These are phyloP conservation scores for Gymnosoma rotundatum DNA, from an alignment of 2,888 invertebrate species.

Conservation along the genomic window DNA sequence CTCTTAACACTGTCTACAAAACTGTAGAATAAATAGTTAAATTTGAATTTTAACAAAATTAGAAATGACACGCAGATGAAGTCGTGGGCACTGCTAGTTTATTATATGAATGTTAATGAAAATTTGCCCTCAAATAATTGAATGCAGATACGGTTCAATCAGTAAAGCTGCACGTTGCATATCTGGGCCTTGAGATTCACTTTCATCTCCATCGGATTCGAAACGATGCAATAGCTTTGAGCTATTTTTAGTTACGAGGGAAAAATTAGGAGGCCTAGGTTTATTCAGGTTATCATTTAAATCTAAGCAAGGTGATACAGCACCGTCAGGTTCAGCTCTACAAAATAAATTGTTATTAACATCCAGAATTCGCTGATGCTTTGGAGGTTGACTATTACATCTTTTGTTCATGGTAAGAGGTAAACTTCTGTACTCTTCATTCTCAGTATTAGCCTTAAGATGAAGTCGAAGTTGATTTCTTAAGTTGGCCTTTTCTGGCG, in stretches of 20 bases:
- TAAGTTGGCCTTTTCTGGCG: slow-evolving; percentile 89
- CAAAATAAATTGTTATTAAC: slow-evolving; percentile 71
- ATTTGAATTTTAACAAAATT: too few species aligned
- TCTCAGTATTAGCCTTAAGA: slow-evolving; percentile 83
- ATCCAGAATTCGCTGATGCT: slow-evolving; percentile 65
- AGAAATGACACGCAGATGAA: too few species aligned
- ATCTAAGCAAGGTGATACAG: slow-evolving; percentile 79
- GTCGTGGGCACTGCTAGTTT: too few species aligned
- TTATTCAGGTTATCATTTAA: slow-evolving; percentile 9
- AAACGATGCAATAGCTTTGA: slow-evolving; percentile 7
- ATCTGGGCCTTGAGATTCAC: slow-evolving; percentile 40
- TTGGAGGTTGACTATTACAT: slow-evolving; percentile 55
- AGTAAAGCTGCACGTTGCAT: slow-evolving; percentile 49
- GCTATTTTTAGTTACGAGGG: not conserved
- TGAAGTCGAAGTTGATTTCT: slow-evolving; percentile 89
- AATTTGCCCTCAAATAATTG: slow-evolving; percentile 38
- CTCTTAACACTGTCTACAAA: too few species aligned
- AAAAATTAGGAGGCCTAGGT: not conserved
- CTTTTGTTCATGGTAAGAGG: slow-evolving; percentile 77
- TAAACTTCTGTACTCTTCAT: slow-evolving; percentile 83
- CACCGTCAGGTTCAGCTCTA: slow-evolving; percentile 89
- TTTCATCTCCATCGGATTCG: slow-evolving; percentile 18
- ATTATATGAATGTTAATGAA: too few species aligned
- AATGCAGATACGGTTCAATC: slow-evolving; percentile 60
- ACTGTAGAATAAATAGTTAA: too few species aligned